Percentiles rank a stretch among this genome's conserved stretches.
Evolutionary conservation across 2,888 invertebrate genomes (phyloP).

Genomic region (Formica aserva): DNA sequence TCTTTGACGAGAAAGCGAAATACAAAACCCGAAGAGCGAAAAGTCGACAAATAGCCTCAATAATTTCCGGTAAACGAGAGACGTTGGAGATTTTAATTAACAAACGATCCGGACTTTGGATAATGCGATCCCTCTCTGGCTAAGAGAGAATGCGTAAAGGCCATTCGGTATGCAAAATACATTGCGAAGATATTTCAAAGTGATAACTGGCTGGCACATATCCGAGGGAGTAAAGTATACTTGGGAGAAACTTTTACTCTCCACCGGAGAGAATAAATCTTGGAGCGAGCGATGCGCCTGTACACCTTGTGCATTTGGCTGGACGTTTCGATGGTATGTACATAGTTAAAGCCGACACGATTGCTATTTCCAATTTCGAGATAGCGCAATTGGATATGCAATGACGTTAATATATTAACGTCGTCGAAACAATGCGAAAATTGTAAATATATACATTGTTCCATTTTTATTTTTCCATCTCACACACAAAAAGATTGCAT

Average conservation of each 20-base stretch:
- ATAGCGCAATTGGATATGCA: conserved; percentile 4
- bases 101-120: conserved; percentile 11
- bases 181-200: conserved; percentile 41
- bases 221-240: conserved; percentile 8
- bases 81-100: conserved; percentile 39
- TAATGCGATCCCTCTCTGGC: neutral
- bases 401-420: conserved; percentile 12
- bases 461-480: neutral
- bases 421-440: neutral
- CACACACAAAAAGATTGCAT: neutral
- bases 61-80: conserved; percentile 35
- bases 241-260: conserved; percentile 24
- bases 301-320: conserved; percentile 15
- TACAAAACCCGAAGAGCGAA: conserved; percentile 21
- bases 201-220: conserved; percentile 24
- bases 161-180: conserved; percentile 27
- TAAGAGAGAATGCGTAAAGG: conserved; percentile 14
- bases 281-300: neutral
- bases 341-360: conserved; percentile 12
- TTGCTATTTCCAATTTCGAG: conserved; percentile 31
- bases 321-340: neutral
- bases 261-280: conserved; percentile 13
- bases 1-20: conserved; percentile 31
- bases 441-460: neutral
- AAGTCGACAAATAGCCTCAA: conserved; percentile 28